phyloP scores from a whole-genome alignment of 2,797 vertebrate species.

The Podargus strigoides region DNA sequence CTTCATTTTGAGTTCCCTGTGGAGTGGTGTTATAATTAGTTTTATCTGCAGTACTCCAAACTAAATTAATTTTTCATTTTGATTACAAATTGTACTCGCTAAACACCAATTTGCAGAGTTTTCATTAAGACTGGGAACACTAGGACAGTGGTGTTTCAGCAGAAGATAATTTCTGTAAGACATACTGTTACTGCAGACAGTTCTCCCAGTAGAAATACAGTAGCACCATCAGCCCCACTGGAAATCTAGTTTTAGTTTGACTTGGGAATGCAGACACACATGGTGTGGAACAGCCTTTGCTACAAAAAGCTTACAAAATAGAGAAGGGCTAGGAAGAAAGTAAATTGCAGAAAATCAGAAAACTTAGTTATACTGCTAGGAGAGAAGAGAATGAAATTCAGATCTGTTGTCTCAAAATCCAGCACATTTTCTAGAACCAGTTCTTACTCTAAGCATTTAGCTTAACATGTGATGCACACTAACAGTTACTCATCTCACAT shows the following conservation, averaged over 20 bases:
- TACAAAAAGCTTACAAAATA: neutral
- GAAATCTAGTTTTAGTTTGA: neutral
- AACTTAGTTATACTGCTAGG: neutral
- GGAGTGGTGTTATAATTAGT: neutral
- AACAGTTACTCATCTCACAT: neutral
- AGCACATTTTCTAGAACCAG: neutral
- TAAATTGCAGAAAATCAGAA: neutral
- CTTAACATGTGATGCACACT: accelerated
- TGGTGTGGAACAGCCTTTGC: neutral
- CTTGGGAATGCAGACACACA: neutral
- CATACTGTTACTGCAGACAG: neutral
- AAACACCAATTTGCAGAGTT: neutral
- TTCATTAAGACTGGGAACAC: neutral
- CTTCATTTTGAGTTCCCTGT: neutral
- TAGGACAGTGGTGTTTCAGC: neutral
- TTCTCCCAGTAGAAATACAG: neutral
- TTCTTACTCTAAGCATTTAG: neutral
- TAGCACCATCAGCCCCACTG: neutral
- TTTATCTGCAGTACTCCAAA: neutral
- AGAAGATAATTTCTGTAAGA: neutral
- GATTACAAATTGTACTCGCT: neutral
- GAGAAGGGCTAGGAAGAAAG: neutral
- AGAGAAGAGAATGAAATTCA: neutral
- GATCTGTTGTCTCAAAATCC: neutral
- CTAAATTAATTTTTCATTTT: neutral